A percentile compares a stretch with the other conserved stretches of the same genome.
Conservation (phyloP, 2,113 vertebrate genomes). For the Trinectes maculatus region DNA sequence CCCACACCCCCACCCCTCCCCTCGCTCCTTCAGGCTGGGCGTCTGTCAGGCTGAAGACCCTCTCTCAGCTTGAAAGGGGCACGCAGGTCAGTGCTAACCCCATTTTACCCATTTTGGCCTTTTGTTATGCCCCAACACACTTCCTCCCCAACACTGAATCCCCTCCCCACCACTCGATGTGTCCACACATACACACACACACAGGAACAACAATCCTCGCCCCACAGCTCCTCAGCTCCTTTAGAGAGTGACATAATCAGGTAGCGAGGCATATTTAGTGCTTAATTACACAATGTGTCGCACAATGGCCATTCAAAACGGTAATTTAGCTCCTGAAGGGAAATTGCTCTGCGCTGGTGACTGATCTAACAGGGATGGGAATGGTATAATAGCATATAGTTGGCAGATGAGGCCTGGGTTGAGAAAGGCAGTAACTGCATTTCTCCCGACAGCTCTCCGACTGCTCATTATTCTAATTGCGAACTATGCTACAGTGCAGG, state of each 20-base stretch:
- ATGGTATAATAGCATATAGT: constrained; percentile 70
- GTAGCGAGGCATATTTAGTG: constrained; percentile 78
- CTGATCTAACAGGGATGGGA: constrained; percentile 75
- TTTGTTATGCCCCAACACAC: constrained; percentile 46
- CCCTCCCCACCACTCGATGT: constrained; percentile 39
- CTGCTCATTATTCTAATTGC: constrained; percentile 79
- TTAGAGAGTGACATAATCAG: constrained; percentile 78
- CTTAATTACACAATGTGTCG: constrained; percentile 81
- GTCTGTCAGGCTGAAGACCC: constrained; percentile 72
- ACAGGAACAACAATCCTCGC: constrained; percentile 22
- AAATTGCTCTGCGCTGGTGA: constrained; percentile 74
- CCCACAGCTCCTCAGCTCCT: constrained; percentile 49
- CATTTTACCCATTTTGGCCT: constrained; percentile 62
- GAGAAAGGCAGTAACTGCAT: constrained; percentile 62
- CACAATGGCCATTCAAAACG: constrained; percentile 79
- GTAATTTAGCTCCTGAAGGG: constrained; percentile 81
- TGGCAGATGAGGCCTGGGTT: constrained; percentile 71
- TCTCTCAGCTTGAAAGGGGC: constrained; percentile 74
- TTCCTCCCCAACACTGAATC: constrained; percentile 44
- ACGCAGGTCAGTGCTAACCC: constrained; percentile 65
- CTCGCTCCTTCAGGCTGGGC: constrained; percentile 26
- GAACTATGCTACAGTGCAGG: constrained; percentile 47
- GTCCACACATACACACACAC: constrained; percentile 48
- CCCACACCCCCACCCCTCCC: neutral
- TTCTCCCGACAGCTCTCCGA: constrained; percentile 64